A percentile compares a stretch with the other conserved stretches of the same genome.
These are phyloP conservation scores for Chalcis sispes DNA, from an alignment of 2,888 invertebrate species.

Conservation along the genomic window DNA sequence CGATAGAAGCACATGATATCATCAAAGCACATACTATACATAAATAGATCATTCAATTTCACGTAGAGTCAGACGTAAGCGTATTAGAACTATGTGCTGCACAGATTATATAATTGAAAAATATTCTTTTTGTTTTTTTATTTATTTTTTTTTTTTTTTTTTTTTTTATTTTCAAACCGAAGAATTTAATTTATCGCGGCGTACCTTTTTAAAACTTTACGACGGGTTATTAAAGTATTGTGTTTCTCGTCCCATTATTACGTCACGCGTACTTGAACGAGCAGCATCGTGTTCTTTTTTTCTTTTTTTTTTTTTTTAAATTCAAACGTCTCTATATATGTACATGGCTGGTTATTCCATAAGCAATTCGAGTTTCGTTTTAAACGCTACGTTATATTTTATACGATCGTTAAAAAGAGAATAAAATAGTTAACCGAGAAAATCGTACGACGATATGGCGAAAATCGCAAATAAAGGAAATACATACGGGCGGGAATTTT, in stretches of 20 bases:
- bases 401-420: not conserved
- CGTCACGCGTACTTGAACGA: not conserved
- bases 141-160: no score
- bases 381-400: not conserved
- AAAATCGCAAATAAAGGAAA: not conserved
- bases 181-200: constrained; percentile 1
- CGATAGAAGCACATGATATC: constrained; percentile 18
- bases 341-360: no score
- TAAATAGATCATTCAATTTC: constrained; percentile 36
- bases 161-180: not conserved
- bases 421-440: not conserved
- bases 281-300: not conserved
- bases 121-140: constrained; percentile 14
- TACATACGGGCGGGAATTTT: constrained; percentile 21
- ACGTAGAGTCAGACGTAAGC: constrained; percentile 6
- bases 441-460: not conserved
- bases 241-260: not conserved
- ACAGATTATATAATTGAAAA: constrained; percentile 30
- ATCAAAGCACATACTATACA: constrained; percentile 24
- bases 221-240: constrained; percentile 5
- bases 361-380: no score
- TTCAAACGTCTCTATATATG: no score
- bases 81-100: constrained; percentile 20
- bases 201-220: constrained; percentile 19
- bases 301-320: not conserved